A percentile compares a stretch with the other conserved stretches of the same genome.
Conservation (phyloP, 2,113 vertebrate species). For the Pseudorhombus dupliciocellatus region DNA sequence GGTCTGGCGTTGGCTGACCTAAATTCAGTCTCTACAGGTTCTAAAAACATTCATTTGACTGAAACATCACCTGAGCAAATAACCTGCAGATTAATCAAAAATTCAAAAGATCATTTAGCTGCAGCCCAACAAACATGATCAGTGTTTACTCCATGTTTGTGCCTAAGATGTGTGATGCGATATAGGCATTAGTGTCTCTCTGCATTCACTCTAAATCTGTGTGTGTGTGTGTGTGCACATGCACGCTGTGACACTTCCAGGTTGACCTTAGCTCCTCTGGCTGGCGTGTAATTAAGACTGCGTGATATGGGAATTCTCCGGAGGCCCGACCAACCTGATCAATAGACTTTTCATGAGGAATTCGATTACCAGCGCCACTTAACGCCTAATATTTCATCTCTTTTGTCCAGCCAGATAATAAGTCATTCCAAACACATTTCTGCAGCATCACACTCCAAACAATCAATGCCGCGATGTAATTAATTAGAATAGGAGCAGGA, state of each 20-base stretch:
- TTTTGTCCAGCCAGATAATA: constrained; percentile 77
- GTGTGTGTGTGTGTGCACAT: background rate
- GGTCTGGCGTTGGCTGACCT: background rate
- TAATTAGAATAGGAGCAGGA: constrained; percentile 74
- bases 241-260: constrained; percentile 32
- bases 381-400: constrained; percentile 84
- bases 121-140: background rate
- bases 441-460: constrained; percentile 70
- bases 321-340: constrained; percentile 74
- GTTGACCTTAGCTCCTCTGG: constrained; percentile 59
- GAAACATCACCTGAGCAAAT: background rate
- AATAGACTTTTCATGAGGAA: constrained; percentile 81
- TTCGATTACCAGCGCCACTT: constrained; percentile 82
- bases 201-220: constrained; percentile 1
- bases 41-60: background rate
- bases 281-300: constrained; percentile 79
- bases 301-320: constrained; percentile 75
- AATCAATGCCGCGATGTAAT: constrained; percentile 80
- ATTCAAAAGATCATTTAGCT: background rate
- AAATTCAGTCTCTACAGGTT: too few relatives aligned
- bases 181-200: background rate
- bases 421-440: constrained; percentile 81
- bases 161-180: background rate
- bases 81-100: background rate
- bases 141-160: background rate